These are phyloP conservation scores for Gallinago nigripennis DNA, from an alignment of 2,797 vertebrate genomes.

Conservation along the genomic window DNA sequence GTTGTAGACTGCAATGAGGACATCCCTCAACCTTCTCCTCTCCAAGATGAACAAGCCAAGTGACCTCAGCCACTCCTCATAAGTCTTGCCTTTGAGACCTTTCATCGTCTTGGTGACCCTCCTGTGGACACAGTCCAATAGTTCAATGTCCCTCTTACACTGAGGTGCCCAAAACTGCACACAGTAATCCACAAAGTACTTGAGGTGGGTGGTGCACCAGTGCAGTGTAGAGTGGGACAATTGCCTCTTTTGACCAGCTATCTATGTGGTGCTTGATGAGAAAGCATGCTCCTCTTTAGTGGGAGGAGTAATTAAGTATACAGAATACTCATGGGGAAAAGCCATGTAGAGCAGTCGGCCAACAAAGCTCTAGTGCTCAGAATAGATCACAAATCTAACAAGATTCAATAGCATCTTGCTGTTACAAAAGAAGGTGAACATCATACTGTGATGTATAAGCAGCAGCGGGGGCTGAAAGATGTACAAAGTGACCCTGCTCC, in stretches of 20 bases:
- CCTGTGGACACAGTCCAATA: neutral
- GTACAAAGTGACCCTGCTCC: neutral
- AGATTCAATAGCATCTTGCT: neutral
- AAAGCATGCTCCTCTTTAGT: neutral
- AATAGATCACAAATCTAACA: neutral
- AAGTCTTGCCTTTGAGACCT: neutral
- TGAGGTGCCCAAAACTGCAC: neutral
- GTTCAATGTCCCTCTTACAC: neutral
- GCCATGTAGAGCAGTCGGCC: neutral
- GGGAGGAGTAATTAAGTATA: neutral
- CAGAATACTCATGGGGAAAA: neutral
- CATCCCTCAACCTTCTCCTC: neutral
- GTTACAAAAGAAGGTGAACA: neutral
- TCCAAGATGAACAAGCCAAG: neutral
- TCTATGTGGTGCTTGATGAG: neutral
- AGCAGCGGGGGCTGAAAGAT: neutral
- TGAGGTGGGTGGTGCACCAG: rapidly evolving
- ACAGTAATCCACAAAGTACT: neutral
- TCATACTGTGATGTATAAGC: neutral
- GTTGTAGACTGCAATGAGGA: neutral
- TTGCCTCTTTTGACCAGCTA: neutral
- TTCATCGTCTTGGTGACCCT: neutral
- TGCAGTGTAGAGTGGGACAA: neutral
- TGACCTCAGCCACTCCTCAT: neutral
- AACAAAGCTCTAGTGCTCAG: neutral